Evolutionary conservation across 1,140 invertebrate genomes (phyloP).

Genomic region (Melitaea cinxia): DNA sequence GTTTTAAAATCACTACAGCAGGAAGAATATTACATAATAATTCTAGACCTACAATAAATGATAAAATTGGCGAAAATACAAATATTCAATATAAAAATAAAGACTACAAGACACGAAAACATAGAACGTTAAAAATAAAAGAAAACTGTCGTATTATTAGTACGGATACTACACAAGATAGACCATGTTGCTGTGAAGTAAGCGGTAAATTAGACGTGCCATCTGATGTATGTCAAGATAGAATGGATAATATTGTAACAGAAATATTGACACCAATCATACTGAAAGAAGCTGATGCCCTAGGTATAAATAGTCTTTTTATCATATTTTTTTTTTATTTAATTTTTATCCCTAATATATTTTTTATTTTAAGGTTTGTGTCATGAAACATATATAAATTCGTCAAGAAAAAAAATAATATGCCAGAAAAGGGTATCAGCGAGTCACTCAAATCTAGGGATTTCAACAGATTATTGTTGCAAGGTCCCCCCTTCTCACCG

Average conservation of each 20-base stretch:
- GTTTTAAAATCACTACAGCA: neutral
- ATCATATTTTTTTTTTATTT: neutral
- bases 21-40: neutral
- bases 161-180: constrained; percentile 49
- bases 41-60: neutral
- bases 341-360: neutral
- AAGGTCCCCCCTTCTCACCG: constrained; percentile 12
- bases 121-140: neutral
- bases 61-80: neutral
- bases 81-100: neutral
- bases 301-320: constrained; percentile 31
- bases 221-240: neutral
- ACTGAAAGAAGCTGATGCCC: constrained; percentile 36
- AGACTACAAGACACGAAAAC: neutral
- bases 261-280: constrained; percentile 48
- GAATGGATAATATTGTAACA: constrained; percentile 35
- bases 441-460: constrained; percentile 1
- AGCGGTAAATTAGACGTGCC: neutral
- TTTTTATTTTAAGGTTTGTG: constrained; percentile 24
- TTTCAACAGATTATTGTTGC: constrained; percentile 20
- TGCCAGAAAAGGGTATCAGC: neutral
- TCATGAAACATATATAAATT: constrained; percentile 23
- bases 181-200: constrained; percentile 46
- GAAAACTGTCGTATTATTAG: constrained; percentile 13
- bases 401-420: neutral